Evolutionary conservation across 2,113 vertebrate genomes (phyloP), one percentile per base, ranked within the genome.

Genomic region (Eulemur rufifrons): DNA sequence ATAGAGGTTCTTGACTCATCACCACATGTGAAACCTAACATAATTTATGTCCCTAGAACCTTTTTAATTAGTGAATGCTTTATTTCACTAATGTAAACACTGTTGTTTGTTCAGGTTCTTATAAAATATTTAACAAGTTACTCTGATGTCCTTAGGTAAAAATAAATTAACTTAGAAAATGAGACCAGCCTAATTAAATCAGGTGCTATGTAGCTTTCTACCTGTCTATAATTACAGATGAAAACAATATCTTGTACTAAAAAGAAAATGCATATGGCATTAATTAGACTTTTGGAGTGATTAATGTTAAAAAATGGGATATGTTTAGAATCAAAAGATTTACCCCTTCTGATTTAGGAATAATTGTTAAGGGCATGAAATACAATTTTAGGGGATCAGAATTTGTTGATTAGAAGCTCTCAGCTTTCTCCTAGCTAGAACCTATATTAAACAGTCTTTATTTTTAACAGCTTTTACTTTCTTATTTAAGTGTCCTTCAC

Each of bases 111-210:
- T 97, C 66, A 84, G 34, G 91, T 78, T 88, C 34, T 82, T 89
- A 95, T 88, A 91, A 96, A 97, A 91, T 91, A 96, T 96, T 94
- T 95, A 95, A 92, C 8, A 84, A 95, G 50, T 87, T 77, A 56
- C 42, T 94, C n/a, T 95, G 50, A 52, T 89, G 52, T 84, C 85
- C 77, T 92, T 54, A 91, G 39, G 71, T 92, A 96, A 93, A 97
- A 97, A 90, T 91, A 97, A 96, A 94, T 94, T 94, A 90, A 91
- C 73, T 73, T 91, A n/a, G 47, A 95, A 95, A 95, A 91, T 80
- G 63, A 80, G 25, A 45, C 1, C 27, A 90, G n/a, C 32, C 68
- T 91, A 90, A 96, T 94, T 95, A 90, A 97, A 89, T 86, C 42
- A 74, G 6, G 50, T 47, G 3, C 17, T 32, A 42, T 21, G 9